Percentiles rank a stretch among this genome's conserved stretches.
These are phyloP conservation scores for Chloebia gouldiae DNA, from an alignment of 2,113 vertebrate genomes.

Conservation along the genomic window DNA sequence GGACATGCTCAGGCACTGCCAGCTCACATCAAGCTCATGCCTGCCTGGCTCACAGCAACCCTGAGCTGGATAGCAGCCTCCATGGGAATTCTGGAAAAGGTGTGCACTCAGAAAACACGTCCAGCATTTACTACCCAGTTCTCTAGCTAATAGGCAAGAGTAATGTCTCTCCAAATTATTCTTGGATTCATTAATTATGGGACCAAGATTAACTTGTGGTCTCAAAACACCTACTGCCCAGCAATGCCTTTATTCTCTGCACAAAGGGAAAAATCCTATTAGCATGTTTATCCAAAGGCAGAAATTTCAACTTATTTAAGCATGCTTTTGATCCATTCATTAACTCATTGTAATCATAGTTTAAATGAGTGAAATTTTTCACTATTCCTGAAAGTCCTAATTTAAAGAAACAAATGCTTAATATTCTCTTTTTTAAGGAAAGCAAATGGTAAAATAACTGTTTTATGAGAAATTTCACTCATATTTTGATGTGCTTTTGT, in stretches of 20 bases:
- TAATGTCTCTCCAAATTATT: background rate
- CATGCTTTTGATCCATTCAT: background rate
- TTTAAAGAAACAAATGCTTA: background rate
- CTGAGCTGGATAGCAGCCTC: background rate
- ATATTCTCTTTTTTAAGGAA: background rate
- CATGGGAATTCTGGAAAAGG: background rate
- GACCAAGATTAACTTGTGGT: background rate
- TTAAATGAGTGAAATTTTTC: background rate
- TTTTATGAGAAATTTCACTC: background rate
- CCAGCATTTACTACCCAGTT: background rate
- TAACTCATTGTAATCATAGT: background rate
- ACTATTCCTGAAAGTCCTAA: background rate
- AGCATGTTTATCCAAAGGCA: background rate
- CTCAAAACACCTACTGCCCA: background rate
- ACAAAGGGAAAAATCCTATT: background rate
- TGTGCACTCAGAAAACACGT: background rate
- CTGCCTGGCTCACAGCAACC: rapidly evolving
- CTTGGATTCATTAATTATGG: background rate
- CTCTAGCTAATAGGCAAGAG: background rate
- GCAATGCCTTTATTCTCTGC: background rate
- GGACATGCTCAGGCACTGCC: rapidly evolving
- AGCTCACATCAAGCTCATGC: rapidly evolving
- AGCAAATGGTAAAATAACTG: background rate
- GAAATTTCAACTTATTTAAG: background rate
- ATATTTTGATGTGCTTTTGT: background rate